phyloP scores from a whole-genome alignment of 37 sponge, comb jelly and placozoan species.

The Tethya wilhelma region DNA sequence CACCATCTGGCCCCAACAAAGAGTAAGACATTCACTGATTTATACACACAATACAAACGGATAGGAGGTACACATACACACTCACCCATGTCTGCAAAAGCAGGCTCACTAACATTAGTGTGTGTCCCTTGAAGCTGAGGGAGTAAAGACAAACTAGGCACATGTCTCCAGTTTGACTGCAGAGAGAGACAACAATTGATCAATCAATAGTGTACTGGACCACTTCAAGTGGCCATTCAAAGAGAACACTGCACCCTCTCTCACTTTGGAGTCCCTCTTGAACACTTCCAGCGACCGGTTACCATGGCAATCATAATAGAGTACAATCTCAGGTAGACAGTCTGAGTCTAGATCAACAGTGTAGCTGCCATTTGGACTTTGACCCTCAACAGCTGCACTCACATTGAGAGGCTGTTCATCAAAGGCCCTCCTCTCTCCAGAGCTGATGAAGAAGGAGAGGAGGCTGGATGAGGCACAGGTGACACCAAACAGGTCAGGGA shows the following conservation, averaged over 20 bases:
- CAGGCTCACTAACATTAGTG: not conserved
- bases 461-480: not conserved
- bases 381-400: not conserved
- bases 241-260: too few relatives aligned
- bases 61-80: not conserved
- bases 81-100: conserved; percentile 29
- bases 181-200: too few relatives aligned
- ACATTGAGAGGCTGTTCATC: not conserved
- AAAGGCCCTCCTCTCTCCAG: conserved; percentile 16
- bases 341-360: conserved; percentile 56
- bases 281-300: conserved; percentile 3
- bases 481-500: conserved; percentile 36
- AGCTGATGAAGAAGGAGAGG: conserved; percentile 18
- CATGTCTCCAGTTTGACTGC: too few relatives aligned
- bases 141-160: too few relatives aligned
- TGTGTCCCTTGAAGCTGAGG: not conserved
- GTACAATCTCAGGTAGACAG: conserved; percentile 25
- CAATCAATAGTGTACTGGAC: too few relatives aligned
- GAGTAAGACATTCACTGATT: not conserved
- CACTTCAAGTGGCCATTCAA: too few relatives aligned
- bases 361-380: not conserved
- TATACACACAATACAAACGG: not conserved
- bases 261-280: too few relatives aligned
- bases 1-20: conserved; percentile 2
- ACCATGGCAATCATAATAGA: not conserved